Percentiles rank a stretch among this genome's conserved stretches.
Evolutionary conservation across 1,140 invertebrate species (phyloP).

Genomic region (Heliothis subflexa): DNA sequence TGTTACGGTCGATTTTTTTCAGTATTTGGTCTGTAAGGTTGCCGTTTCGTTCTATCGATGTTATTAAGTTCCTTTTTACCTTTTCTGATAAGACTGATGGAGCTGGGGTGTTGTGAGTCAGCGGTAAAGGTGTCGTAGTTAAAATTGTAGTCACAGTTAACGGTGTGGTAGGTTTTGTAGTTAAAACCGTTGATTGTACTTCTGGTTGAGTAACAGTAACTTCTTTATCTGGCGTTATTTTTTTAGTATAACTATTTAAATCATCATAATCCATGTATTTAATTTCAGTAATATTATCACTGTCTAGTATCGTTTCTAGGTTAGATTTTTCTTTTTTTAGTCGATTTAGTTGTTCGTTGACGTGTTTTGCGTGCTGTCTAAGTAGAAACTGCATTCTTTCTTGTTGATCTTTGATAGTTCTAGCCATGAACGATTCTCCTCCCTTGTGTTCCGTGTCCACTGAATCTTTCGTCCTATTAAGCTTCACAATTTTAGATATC

Average conservation of each 20-base stretch:
- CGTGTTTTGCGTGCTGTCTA: constrained; percentile 60
- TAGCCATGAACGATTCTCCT: constrained; percentile 8
- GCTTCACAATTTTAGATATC: constrained; percentile 74
- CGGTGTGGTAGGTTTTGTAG: constrained; percentile 2
- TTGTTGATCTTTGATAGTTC: constrained; percentile 53
- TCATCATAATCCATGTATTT: neutral
- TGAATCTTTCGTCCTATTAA: constrained; percentile 56
- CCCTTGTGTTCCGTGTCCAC: neutral
- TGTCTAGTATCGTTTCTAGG: constrained; percentile 44
- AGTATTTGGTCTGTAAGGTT: constrained; percentile 65
- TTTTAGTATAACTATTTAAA: neutral
- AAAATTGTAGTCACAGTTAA: neutral
- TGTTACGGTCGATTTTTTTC: constrained; percentile 67
- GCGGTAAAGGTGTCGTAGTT: neutral
- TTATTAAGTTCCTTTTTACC: constrained; percentile 48
- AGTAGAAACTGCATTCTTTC: constrained; percentile 62
- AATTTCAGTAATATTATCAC: constrained; percentile 6
- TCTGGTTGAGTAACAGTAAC: constrained; percentile 5
- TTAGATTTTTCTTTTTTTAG: constrained; percentile 59
- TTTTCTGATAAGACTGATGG: neutral
- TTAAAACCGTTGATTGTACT: constrained; percentile 5
- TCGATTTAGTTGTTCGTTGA: constrained; percentile 60
- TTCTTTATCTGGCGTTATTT: constrained; percentile 11
- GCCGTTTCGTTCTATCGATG: constrained; percentile 59
- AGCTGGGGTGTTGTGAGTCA: neutral